Evolutionary conservation across 1,140 invertebrate genomes (phyloP).

Genomic region (Bombus cullumanus): DNA sequence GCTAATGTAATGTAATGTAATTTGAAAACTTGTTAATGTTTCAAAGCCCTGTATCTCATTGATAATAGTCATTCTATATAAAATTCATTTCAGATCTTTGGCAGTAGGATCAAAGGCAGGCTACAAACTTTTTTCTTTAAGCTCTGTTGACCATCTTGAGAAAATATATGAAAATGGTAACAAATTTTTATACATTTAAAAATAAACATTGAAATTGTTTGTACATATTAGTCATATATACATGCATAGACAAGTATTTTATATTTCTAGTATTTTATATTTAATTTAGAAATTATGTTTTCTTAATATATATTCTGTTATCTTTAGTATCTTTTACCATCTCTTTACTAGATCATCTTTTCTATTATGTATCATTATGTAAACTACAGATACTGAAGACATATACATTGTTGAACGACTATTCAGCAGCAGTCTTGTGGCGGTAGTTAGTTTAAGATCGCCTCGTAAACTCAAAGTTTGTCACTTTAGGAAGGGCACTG

Average conservation of each 20-base stretch:
- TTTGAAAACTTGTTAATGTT: neutral
- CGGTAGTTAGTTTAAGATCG: conserved; percentile 95
- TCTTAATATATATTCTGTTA: neutral
- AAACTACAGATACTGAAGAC: conserved; percentile 89
- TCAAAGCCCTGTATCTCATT: neutral
- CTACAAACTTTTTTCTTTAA: conserved; percentile 94
- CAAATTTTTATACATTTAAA: neutral
- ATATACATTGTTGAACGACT: conserved; percentile 97
- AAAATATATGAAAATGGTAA: conserved; percentile 93
- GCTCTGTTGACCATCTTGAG: conserved; percentile 92
- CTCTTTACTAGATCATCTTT: neutral
- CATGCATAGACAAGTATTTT: neutral
- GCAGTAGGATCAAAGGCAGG: conserved; percentile 95
- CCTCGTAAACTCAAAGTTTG: conserved; percentile 97
- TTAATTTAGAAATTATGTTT: neutral
- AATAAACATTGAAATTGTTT: neutral
- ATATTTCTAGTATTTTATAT: neutral
- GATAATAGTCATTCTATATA: neutral
- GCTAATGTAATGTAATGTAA: neutral
- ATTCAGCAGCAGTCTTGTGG: conserved; percentile 98
- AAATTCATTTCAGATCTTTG: conserved; percentile 88
- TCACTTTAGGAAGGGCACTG: conserved; percentile 98
- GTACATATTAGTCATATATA: neutral
- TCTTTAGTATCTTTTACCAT: neutral
- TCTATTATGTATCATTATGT: conserved; percentile 25